Evolutionary conservation across 2,113 vertebrate genomes (phyloP), one percentile per base, ranked within the genome.

Genomic region (Hirundichthys speculiger): DNA sequence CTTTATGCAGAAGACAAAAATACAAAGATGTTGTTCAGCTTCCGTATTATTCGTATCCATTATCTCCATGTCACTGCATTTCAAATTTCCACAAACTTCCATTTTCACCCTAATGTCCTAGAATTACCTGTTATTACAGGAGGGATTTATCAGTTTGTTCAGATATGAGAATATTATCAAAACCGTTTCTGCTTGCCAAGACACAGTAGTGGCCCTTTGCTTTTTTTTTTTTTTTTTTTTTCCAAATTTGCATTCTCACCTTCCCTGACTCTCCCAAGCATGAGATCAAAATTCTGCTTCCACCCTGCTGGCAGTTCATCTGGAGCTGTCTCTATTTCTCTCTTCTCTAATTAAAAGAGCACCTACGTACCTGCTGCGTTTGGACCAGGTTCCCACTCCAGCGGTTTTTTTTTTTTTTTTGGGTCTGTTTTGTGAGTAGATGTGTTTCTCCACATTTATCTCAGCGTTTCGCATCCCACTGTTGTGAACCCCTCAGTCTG

Each of bases 331-430:
- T 74, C 77, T 27, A 22, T 55, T 54, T 41, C 34, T 53, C 22
- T 60, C 71, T 58, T 49, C 43, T 45, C 88, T 92, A 92, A 93
- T 92, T 92, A 92, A 92, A 91, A 88, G 76, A 86, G 78, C 89
- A 84, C 91, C 90, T 89, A 88, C 80, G 73, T 81, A 76, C 69
- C 68, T 65, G 59, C 2, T 73, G 76, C 69, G 72, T 78, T 82
- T 73, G 76, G 48, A 52, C 51, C 41, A 0, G 48, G 30, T 58
- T 66, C 64, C 48, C 45, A 69, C 45, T 43, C 47, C 73, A 55
- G 64, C 67, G 65, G 64, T 5, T 60, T n/a, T 59, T 2, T 51
- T 22, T 14, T 55, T 55, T 4, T 55, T 21, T 55, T 2, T 42
- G 38, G n/a, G n/a, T 16, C 55, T 54, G 45, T 58, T 10, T 47